Conservation (phyloP, 2,113 vertebrate species). For the Pyxicephalus adspersus region DNA sequence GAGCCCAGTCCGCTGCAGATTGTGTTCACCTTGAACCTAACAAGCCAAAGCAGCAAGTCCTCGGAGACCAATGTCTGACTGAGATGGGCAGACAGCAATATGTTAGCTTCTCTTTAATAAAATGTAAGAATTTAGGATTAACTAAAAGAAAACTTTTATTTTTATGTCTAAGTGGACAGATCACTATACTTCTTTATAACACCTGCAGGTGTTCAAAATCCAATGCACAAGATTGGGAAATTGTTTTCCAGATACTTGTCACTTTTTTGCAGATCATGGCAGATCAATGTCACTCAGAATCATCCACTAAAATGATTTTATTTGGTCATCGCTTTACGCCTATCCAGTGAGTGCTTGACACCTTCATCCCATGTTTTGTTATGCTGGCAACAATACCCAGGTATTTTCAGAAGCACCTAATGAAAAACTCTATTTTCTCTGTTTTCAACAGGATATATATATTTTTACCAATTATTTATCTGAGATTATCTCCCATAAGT, state of each 20-base stretch:
- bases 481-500: too few species aligned
- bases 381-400: too few species aligned
- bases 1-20: not conserved
- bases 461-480: too few species aligned
- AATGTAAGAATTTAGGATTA: slow-evolving; percentile 18
- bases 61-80: slow-evolving; percentile 39
- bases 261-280: not conserved
- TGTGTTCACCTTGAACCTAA: slow-evolving; percentile 45
- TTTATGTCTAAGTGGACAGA: not conserved
- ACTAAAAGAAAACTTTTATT: slow-evolving; percentile 23
- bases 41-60: slow-evolving; percentile 9
- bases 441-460: too few species aligned
- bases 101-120: slow-evolving; percentile 4
- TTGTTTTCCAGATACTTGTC: not conserved
- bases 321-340: not conserved
- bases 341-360: not conserved
- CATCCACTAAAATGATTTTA: not conserved
- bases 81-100: slow-evolving; percentile 24
- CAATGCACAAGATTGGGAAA: not conserved
- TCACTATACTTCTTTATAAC: not conserved
- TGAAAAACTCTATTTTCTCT: too few species aligned
- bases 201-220: not conserved
- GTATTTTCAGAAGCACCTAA: too few species aligned
- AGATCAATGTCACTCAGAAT: slow-evolving; percentile 9
- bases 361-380: not conserved